Evolutionary conservation across 1,140 invertebrate species (phyloP).

Genomic region (Grapholita molesta): DNA sequence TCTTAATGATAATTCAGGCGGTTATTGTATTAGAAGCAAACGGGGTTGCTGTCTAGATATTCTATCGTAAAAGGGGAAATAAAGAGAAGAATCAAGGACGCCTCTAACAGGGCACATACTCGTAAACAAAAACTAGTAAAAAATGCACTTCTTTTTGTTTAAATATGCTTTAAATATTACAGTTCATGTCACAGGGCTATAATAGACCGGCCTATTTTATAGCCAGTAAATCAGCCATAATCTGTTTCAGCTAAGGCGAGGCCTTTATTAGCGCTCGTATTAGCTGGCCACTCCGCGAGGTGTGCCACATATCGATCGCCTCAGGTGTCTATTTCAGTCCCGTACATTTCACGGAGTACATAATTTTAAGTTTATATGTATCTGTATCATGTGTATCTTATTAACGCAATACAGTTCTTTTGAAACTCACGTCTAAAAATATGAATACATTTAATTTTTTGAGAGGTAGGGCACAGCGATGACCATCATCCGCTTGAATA

Average conservation of each 20-base stretch:
- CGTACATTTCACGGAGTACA: not conserved
- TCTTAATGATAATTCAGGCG: no score
- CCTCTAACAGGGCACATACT: not conserved
- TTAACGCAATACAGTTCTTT: no score
- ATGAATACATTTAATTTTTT: no score
- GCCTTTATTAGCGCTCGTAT: slow-evolving; percentile 38
- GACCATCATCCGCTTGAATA: no score
- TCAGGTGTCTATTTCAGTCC: slow-evolving; percentile 28
- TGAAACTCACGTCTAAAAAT: no score
- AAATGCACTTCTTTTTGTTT: not conserved
- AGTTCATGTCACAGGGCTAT: slow-evolving; percentile 7
- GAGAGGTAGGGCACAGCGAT: no score
- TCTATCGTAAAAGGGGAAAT: no score
- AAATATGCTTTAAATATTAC: not conserved
- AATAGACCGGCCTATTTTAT: slow-evolving; percentile 18
- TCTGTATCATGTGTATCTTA: no score
- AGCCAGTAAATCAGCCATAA: slow-evolving; percentile 26
- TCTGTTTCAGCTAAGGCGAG: slow-evolving; percentile 38
- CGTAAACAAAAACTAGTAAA: not conserved
- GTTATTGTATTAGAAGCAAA: no score
- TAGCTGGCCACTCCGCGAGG: slow-evolving; percentile 33
- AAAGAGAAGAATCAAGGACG: no score
- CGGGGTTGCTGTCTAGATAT: no score
- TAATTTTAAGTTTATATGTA: no score
- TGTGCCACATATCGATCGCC: slow-evolving; percentile 39